Conservation (phyloP, 92 coral and sea anemone species). For the Siderastrea radians region DNA sequence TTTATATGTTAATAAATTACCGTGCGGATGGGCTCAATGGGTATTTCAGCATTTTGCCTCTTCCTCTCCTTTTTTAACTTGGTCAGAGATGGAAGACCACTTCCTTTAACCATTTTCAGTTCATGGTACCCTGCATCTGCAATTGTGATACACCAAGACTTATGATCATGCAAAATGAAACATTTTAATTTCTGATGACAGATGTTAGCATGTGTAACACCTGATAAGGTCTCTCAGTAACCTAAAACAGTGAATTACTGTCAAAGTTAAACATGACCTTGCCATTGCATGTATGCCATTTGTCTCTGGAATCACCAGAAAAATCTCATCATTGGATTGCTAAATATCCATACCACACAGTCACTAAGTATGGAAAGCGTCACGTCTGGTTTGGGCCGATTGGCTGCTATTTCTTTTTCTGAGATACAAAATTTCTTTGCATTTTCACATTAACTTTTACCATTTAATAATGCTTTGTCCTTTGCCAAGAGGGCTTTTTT, state of each 20-base stretch:
- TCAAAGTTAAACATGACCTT: too few relatives aligned
- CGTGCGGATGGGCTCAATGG: neutral
- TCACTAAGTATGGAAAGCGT: too few relatives aligned
- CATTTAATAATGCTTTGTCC: neutral
- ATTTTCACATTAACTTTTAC: neutral
- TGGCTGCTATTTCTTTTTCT: neutral
- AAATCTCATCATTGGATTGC: too few relatives aligned
- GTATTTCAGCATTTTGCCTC: constrained; percentile 2
- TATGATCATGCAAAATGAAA: too few relatives aligned
- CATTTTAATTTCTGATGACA: neutral
- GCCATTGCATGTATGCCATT: too few relatives aligned
- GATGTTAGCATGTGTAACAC: too few relatives aligned
- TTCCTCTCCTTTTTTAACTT: neutral
- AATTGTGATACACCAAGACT: neutral
- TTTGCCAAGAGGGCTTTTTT: constrained; percentile 3
- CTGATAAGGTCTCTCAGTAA: too few relatives aligned
- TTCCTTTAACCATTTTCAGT: constrained; percentile 6
- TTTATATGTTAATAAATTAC: neutral
- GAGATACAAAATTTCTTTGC: neutral
- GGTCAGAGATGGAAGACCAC: neutral
- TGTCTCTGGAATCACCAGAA: too few relatives aligned
- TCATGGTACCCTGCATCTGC: constrained; percentile 5
- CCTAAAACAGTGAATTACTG: too few relatives aligned
- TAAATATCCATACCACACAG: too few relatives aligned
- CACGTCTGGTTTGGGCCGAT: neutral